Conservation (phyloP, 2,888 invertebrate genomes). For the Baccha elongata region DNA sequence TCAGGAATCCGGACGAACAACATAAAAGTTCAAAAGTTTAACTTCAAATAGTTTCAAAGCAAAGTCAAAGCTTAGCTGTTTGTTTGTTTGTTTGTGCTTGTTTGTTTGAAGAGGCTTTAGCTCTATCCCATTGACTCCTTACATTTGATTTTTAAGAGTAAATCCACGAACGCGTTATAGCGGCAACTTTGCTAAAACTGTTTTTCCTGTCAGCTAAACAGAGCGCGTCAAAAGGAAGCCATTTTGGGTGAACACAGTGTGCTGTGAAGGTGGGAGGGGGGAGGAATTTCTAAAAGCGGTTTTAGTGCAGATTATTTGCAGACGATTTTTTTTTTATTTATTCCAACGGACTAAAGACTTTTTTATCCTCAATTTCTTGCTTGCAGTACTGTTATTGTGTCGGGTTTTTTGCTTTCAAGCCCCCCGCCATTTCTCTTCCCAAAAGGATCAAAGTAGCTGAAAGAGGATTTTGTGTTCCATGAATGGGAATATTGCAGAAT, state of each 20-base stretch:
- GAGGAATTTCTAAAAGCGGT: slow-evolving; percentile 55
- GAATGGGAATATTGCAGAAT: slow-evolving; percentile 61
- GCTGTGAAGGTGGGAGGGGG: not conserved
- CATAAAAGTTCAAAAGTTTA: slow-evolving; percentile 72
- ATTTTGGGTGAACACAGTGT: not conserved
- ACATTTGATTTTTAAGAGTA: slow-evolving; percentile 28
- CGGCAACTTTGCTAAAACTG: slow-evolving; percentile 64
- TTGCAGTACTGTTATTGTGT: slow-evolving; percentile 61
- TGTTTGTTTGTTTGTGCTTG: slow-evolving; percentile 10
- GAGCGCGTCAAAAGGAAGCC: slow-evolving; percentile 56
- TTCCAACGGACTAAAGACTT: slow-evolving; percentile 6
- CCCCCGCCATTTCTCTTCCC: not conserved
- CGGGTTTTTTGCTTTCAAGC: slow-evolving; percentile 33
- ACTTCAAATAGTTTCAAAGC: slow-evolving; percentile 71
- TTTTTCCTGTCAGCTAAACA: slow-evolving; percentile 70
- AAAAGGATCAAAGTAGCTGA: slow-evolving; percentile 70
- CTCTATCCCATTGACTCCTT: slow-evolving; percentile 27
- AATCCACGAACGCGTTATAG: slow-evolving; percentile 56
- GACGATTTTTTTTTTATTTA: slow-evolving; percentile 49
- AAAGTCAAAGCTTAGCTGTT: slow-evolving; percentile 4
- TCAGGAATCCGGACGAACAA: slow-evolving; percentile 29
- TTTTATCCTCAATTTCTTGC: slow-evolving; percentile 58
- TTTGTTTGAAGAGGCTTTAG: slow-evolving; percentile 40
- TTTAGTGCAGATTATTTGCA: slow-evolving; percentile 72
- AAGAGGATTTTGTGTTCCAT: slow-evolving; percentile 67